phyloP scores from a whole-genome alignment of 2,113 vertebrate genomes.

The Diadophis punctatus region DNA sequence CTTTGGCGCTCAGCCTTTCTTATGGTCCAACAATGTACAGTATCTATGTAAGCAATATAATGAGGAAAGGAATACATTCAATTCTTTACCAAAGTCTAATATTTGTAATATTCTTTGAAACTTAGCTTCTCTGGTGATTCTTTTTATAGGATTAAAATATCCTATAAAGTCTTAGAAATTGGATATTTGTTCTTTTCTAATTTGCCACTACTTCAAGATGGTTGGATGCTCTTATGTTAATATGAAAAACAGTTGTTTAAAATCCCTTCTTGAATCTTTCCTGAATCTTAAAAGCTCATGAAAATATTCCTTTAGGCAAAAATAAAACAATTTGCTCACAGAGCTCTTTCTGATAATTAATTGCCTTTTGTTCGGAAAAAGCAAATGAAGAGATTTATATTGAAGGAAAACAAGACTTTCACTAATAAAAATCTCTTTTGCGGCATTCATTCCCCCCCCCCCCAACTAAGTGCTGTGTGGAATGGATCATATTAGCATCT shows the following conservation, averaged over 20 bases:
- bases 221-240: neutral
- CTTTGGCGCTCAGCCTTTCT: too few species aligned
- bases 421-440: slow-evolving; percentile 8
- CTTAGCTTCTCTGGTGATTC: neutral
- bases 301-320: slow-evolving; percentile 35
- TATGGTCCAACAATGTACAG: too few species aligned
- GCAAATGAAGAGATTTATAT: slow-evolving; percentile 15
- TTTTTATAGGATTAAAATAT: neutral
- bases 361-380: slow-evolving; percentile 26
- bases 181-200: neutral
- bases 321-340: slow-evolving; percentile 26
- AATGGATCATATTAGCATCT: slow-evolving; percentile 26
- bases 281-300: slow-evolving; percentile 11
- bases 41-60: neutral
- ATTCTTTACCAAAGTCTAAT: neutral
- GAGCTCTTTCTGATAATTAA: slow-evolving; percentile 20
- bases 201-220: neutral
- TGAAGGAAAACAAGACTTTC: neutral
- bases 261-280: neutral
- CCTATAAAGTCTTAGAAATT: neutral
- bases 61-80: neutral
- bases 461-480: slow-evolving; percentile 3
- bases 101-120: neutral
- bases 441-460: slow-evolving; percentile 35
- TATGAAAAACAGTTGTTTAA: slow-evolving; percentile 22